phyloP scores from a whole-genome alignment of 2,797 vertebrate species.

The Aulostomus chinensis region DNA sequence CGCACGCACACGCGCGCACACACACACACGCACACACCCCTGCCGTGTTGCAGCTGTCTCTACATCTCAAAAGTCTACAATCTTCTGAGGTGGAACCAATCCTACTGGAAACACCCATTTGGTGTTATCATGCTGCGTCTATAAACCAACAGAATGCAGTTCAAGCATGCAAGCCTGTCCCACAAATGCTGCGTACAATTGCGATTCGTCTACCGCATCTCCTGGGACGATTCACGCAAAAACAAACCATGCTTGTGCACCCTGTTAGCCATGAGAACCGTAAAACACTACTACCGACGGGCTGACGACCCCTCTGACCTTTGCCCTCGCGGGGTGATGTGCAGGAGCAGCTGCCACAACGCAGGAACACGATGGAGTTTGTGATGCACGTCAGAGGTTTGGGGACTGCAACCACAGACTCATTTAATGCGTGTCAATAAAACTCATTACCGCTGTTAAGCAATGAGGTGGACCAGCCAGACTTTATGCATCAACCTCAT shows the following conservation, averaged over 20 bases:
- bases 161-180: too few species aligned
- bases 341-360: constrained; percentile 53
- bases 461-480: constrained; percentile 33
- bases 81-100: constrained; percentile 14
- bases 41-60: constrained; percentile 51
- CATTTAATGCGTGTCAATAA: constrained; percentile 42
- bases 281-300: constrained; percentile 32
- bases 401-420: not conserved
- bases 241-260: not conserved
- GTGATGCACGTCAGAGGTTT: too few species aligned
- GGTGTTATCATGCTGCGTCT: too few species aligned
- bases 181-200: too few species aligned
- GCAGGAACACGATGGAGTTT: too few species aligned
- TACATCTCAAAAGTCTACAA: constrained; percentile 21
- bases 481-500: constrained; percentile 39
- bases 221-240: too few species aligned
- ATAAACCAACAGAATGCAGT: too few species aligned
- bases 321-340: constrained; percentile 33
- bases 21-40: constrained; percentile 15
- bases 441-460: constrained; percentile 43
- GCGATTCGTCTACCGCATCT: too few species aligned
- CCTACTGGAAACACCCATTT: constrained; percentile 5
- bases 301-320: constrained; percentile 33
- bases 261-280: not conserved
- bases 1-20: constrained; percentile 5